These are phyloP conservation scores for Theodoxus fluviatilis DNA, from an alignment of 2,888 invertebrate species.

Conservation along the genomic window DNA sequence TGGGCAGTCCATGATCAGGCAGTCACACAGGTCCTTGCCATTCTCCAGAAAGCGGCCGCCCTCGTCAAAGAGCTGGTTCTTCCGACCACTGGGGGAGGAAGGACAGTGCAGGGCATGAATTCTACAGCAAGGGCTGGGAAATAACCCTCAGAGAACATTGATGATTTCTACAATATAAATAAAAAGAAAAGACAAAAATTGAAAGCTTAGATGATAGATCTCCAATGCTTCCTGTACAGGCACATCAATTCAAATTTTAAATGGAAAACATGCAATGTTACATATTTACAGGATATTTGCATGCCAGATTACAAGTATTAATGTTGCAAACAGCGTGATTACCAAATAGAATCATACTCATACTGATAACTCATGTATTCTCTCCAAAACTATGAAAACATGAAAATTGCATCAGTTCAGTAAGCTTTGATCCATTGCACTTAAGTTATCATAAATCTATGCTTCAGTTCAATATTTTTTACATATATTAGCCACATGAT, in stretches of 20 bases:
- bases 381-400: no score
- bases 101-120: not conserved
- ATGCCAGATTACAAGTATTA: no score
- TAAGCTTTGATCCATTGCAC: no score
- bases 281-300: no score
- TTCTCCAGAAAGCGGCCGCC: constrained; percentile 48
- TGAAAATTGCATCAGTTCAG: no score
- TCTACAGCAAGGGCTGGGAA: not conserved
- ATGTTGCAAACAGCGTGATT: no score
- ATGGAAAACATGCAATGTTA: not conserved
- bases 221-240: not conserved
- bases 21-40: constrained; percentile 83
- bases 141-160: not conserved
- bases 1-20: constrained; percentile 77
- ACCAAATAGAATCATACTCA: no score
- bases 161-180: no score
- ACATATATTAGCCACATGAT: not conserved
- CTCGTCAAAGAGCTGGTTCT: constrained; percentile 59
- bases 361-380: no score
- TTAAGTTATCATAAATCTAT: not conserved
- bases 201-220: not conserved
- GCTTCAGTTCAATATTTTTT: not conserved
- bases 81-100: constrained; percentile 32
- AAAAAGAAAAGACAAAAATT: not conserved
- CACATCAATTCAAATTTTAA: not conserved